A percentile compares a stretch with the other conserved stretches of the same genome.
Conservation (phyloP, 2,888 invertebrate species). For the Chymomyza procnemis region DNA sequence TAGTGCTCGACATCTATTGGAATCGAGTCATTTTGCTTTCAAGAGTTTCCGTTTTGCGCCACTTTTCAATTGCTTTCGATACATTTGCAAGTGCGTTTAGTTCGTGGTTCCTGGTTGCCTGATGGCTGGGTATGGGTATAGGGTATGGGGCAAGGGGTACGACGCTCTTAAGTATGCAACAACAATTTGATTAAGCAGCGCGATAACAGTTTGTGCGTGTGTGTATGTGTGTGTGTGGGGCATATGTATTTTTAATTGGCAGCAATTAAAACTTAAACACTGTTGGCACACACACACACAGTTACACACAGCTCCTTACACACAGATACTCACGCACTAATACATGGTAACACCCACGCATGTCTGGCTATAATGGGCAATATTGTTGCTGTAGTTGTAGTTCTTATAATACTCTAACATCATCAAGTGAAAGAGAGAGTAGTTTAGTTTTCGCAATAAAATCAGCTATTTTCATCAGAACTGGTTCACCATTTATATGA, state of each 20-base stretch:
- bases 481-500: no score
- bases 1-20: background rate
- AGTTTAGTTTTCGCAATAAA: no score
- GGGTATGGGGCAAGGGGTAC: no score
- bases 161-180: slow-evolving; percentile 1
- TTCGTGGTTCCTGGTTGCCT: background rate
- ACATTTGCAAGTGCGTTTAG: slow-evolving; percentile 26
- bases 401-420: background rate
- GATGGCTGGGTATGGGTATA: no score
- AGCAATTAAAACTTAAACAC: slow-evolving; percentile 76
- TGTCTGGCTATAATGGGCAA: slow-evolving; percentile 7
- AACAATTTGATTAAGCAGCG: background rate
- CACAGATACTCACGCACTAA: slow-evolving; percentile 7
- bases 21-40: background rate
- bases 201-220: slow-evolving; percentile 7
- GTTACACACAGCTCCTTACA: no score
- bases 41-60: slow-evolving; percentile 14
- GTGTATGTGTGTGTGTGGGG: slow-evolving; percentile 18
- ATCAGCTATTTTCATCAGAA: no score
- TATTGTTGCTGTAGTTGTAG: slow-evolving; percentile 12
- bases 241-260: slow-evolving; percentile 74
- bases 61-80: slow-evolving; percentile 38
- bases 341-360: slow-evolving; percentile 1
- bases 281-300: slow-evolving; percentile 33
- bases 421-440: no score